Conservation (phyloP, 2,888 invertebrate genomes). For the Dendrolimus houi region DNA sequence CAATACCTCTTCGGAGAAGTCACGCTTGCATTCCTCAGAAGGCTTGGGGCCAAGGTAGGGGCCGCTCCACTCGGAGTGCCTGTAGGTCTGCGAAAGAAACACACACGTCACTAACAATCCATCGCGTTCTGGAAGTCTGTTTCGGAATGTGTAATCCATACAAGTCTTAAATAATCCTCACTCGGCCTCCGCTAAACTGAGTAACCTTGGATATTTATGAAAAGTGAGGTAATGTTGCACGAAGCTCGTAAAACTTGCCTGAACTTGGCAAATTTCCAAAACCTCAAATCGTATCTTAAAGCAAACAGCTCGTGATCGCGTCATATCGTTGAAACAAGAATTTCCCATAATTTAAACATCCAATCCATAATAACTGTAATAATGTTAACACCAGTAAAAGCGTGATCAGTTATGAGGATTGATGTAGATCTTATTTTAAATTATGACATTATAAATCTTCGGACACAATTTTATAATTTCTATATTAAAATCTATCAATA, state of each 20-base stretch:
- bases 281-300: conserved; percentile 44
- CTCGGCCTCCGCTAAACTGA: conserved; percentile 34
- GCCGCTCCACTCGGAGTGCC: conserved; percentile 89
- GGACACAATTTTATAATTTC: no score
- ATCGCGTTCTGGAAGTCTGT: neutral
- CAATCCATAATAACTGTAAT: conserved; percentile 1
- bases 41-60: conserved; percentile 96
- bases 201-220: conserved; percentile 66
- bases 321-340: conserved; percentile 32
- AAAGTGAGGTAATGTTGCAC: conserved; percentile 66
- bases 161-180: conserved; percentile 25
- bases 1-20: conserved; percentile 94
- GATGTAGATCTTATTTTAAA: no score
- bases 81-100: conserved; percentile 81
- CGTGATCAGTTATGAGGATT: no score
- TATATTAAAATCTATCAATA: no score
- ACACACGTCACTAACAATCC: conserved; percentile 2
- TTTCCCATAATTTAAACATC: conserved; percentile 24
- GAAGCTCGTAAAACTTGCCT: conserved; percentile 60
- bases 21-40: conserved; percentile 94
- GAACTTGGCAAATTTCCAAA: conserved; percentile 58
- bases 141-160: conserved; percentile 6
- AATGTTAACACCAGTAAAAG: neutral
- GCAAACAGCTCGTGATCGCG: conserved; percentile 51
- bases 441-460: no score